Conservation (phyloP, 2,113 vertebrate genomes). For the Dinomys branickii region DNA sequence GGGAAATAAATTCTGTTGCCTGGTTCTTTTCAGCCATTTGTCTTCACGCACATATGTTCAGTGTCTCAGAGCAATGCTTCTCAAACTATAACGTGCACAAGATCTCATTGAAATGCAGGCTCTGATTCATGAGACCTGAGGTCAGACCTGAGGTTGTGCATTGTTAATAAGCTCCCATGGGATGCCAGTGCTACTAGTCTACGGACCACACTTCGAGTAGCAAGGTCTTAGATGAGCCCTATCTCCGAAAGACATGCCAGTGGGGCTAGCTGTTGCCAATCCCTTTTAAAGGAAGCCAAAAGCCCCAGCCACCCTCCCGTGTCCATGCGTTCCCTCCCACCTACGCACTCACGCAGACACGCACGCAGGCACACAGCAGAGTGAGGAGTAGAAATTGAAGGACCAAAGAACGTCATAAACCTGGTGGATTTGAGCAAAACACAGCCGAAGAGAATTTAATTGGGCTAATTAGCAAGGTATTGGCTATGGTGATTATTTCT, state of each 20-base stretch:
- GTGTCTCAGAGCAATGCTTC: neutral
- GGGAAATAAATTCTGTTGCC: neutral
- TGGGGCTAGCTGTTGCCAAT: no score
- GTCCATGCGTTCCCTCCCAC: neutral
- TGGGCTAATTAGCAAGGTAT: constrained; percentile 74
- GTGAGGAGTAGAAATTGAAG: constrained; percentile 67
- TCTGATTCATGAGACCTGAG: neutral
- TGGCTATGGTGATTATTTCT: constrained; percentile 83
- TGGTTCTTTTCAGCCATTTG: neutral
- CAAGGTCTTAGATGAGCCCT: neutral
- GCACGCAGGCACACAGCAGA: neutral
- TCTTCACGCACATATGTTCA: neutral
- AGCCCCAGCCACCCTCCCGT: neutral
- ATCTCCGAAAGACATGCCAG: neutral
- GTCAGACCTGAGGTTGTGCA: neutral
- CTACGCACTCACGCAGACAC: neutral
- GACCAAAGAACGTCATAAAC: constrained; percentile 76
- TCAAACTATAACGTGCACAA: neutral
- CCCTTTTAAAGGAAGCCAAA: constrained; percentile 61
- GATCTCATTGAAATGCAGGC: neutral
- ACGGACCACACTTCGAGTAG: neutral
- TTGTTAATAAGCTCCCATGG: neutral
- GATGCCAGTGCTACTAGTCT: neutral
- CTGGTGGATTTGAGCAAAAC: constrained; percentile 83
- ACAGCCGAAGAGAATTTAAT: constrained; percentile 78